Evolutionary conservation across 1,140 invertebrate genomes (phyloP), one percentile per base, ranked within the genome.

Genomic region (Hyles vespertilio): DNA sequence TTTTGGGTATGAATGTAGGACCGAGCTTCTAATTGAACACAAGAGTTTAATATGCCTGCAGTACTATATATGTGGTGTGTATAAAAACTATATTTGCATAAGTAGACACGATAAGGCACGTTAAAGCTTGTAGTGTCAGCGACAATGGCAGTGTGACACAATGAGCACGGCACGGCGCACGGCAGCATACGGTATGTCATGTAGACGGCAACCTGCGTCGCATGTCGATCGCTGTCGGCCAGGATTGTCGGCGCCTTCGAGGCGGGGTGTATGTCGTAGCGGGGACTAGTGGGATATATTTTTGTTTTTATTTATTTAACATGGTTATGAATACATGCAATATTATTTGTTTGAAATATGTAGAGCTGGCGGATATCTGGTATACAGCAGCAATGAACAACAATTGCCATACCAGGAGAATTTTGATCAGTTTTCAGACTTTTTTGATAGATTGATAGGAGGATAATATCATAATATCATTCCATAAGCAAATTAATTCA

Each of bases 141-240:
- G 65, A 72, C 74, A 74, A 71, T 77, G 65, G 66, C 52, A 71
- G 70, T 68, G 63, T 54, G 11, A 68, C 59, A 74, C 69, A 70
- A 67, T 67, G 51, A 66, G 33, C 40, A 10, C 59, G 46, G 36
- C 36, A 40, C 36, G 36, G 36, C 36, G 36, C 22, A 52, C 10
- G 33, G 51, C 33, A 11, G 51, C 40, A 10, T 44, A 54, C 52
- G 40, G 52, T 60, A 55, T 67, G 70, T 66, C 73, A 69, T 65
- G 56, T 50, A 52, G 32, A 22, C 36, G 11, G 12, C 34, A 12
- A 51, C 54, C 12, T 36, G 1, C 36, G 9, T 47, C 12, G 61
- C 45, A 63, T 63, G 40, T 50, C 36, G 58, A 63, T 63, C 12
- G 44, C 22, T 4, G 34, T 49, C 12, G 61, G 51, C 56, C 51